Evolutionary conservation across 2,797 vertebrate genomes (phyloP).

Genomic region (Spinibarbus caldwelli): DNA sequence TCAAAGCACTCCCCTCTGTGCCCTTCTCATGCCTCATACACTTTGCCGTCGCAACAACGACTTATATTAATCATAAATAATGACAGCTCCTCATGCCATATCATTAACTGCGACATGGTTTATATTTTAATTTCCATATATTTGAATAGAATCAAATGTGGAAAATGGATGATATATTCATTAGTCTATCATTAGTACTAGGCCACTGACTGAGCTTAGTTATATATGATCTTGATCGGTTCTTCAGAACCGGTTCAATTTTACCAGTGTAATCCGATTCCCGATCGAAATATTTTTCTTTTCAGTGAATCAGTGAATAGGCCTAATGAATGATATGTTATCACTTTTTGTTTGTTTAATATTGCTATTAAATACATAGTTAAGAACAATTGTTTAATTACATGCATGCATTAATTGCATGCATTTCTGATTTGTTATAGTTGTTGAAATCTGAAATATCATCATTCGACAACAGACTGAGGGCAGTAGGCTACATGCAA

Average conservation of each 20-base stretch:
- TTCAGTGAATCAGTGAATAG: neutral
- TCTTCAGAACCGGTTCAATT: no score
- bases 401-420: neutral
- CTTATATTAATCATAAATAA: no score
- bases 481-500: neutral
- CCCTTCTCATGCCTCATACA: slow-evolving; percentile 14
- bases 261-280: neutral
- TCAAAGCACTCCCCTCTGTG: slow-evolving; percentile 13
- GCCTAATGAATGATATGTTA: no score
- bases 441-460: neutral
- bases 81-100: neutral
- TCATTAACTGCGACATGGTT: neutral
- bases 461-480: neutral
- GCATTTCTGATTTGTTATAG: neutral
- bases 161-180: rapidly evolving
- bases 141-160: neutral
- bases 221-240: neutral
- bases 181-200: neutral
- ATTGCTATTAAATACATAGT: neutral
- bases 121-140: neutral
- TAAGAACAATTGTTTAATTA: neutral
- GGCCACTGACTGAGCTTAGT: neutral
- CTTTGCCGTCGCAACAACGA: neutral
- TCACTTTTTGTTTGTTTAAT: neutral
- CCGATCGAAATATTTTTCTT: neutral